These are phyloP conservation scores for Neoarius graeffei DNA, from an alignment of 2,113 vertebrate genomes.

Conservation along the genomic window DNA sequence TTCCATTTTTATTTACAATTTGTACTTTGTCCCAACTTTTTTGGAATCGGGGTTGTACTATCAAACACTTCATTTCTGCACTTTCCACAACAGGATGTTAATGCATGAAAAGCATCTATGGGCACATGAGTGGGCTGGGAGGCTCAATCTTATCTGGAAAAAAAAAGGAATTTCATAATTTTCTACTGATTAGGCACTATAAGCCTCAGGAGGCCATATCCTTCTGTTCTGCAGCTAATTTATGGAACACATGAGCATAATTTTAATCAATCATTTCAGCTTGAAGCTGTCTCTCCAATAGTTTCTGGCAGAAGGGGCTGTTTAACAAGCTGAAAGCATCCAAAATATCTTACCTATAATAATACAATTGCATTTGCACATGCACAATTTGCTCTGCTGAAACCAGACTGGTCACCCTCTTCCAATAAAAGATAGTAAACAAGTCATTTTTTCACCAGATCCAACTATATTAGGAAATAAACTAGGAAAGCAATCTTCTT, in stretches of 20 bases:
- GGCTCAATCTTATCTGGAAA: not conserved
- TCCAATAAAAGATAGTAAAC: not conserved
- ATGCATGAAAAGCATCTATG: not conserved
- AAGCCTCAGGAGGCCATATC: not conserved
- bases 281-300: not conserved
- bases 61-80: not conserved
- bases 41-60: too few relatives aligned
- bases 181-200: not conserved
- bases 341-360: conserved; percentile 31
- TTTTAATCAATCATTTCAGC: conserved; percentile 12
- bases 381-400: conserved; percentile 33
- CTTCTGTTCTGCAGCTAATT: not conserved
- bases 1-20: too few relatives aligned
- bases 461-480: too few relatives aligned
- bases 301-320: conserved; percentile 4
- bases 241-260: conserved; percentile 17
- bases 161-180: not conserved
- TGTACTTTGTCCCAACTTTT: too few relatives aligned
- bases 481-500: too few relatives aligned
- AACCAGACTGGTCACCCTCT: not conserved
- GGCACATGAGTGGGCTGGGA: not conserved
- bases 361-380: conserved; percentile 30
- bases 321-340: conserved; percentile 13
- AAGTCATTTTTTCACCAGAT: not conserved
- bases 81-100: not conserved